Base-by-base conservation (phyloP, 2,888 invertebrate genomes). In the Pterostichus niger region DNA sequence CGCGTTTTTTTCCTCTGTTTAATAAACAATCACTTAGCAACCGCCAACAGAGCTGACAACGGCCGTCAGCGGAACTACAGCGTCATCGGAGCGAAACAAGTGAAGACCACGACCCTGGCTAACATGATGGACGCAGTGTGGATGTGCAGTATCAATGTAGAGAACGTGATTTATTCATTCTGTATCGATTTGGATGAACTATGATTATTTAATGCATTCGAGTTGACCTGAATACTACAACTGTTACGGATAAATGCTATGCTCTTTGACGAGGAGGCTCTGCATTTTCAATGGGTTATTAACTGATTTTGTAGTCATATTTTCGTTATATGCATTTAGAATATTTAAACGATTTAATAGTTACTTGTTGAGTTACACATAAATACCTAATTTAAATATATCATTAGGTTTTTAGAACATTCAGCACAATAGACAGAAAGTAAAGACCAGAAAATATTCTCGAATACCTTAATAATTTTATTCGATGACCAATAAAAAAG, bases 181-280 rank as follows among this genome's bases (percentile, higher is more conserved):
- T 9, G 44, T 71, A 71, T 71, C 17, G 44, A 71, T 71, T 64
- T 13, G 6, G 44, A 71, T 71, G 68, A 71, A 44, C 68, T 71
- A 71, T 71, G 40, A 71, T 71, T 44, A 71, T 71, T 71, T 44
- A 44, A 44, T 71, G 68, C 44, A 15, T 71, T 71, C 68, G 17
- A 71, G 17, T 56, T 71, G 68, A 71, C 44, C 68, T 71, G 68
- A 15, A 46, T 71, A 40, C 17, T 44, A 71, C 44, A 71, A 68
- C 40, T 64, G 68, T 44, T 71, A 44, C 68, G 9, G 15, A 17
- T 6, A 10, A 56, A 56, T 17, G 17, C 15, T 56, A 9, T n/a
- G 49, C 49, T 49, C 49, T 49, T 64, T 33, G 35, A 64, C 31
- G 13, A 40, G 64, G n/a, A 64, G 64, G 24, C 31, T 59, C 31